phyloP scores from a whole-genome alignment of 2,888 invertebrate genomes.

The Syrista parreyssii region DNA sequence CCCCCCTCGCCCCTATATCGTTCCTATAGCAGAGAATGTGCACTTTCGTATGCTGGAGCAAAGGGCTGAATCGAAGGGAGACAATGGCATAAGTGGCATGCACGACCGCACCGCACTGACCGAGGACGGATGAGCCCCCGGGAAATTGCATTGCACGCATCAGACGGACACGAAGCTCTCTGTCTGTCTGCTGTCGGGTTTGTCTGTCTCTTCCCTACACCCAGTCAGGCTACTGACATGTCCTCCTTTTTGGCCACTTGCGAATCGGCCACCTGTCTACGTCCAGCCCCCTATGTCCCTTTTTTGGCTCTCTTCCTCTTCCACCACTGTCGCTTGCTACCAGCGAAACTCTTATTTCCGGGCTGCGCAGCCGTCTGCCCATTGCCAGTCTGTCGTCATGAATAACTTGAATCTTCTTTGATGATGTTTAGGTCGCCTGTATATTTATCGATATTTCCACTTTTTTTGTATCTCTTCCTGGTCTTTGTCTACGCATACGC shows the following conservation, averaged over 20 bases:
- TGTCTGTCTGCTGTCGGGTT: slow-evolving; percentile 5
- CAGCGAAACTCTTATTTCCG: not conserved
- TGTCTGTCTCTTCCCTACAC: not conserved
- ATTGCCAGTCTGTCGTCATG: too few species aligned
- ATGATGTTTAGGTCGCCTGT: too few species aligned
- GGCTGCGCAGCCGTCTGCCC: not conserved
- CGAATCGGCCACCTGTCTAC: slow-evolving; percentile 50
- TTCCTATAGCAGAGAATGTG: not conserved
- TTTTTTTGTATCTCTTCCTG: too few species aligned
- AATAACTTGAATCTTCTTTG: too few species aligned
- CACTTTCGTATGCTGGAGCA: slow-evolving; percentile 5
- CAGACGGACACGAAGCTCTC: slow-evolving; percentile 40
- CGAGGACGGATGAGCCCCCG: slow-evolving; percentile 40
- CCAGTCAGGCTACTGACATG: not conserved
- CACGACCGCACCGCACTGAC: slow-evolving; percentile 42
- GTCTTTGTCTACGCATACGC: too few species aligned
- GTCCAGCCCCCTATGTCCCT: slow-evolving; percentile 6
- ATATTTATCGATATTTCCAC: too few species aligned
- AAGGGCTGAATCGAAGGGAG: slow-evolving; percentile 21
- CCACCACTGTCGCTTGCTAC: not conserved
- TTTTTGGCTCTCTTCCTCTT: too few species aligned
- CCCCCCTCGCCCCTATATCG: too few species aligned
- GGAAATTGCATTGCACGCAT: slow-evolving; percentile 48
- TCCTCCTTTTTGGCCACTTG: slow-evolving; percentile 44
- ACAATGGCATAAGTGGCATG: slow-evolving; percentile 44